Percentiles rank a stretch among this genome's conserved stretches.
phyloP scores from a whole-genome alignment of 2,888 invertebrate species.

The Nomada lathburiana region DNA sequence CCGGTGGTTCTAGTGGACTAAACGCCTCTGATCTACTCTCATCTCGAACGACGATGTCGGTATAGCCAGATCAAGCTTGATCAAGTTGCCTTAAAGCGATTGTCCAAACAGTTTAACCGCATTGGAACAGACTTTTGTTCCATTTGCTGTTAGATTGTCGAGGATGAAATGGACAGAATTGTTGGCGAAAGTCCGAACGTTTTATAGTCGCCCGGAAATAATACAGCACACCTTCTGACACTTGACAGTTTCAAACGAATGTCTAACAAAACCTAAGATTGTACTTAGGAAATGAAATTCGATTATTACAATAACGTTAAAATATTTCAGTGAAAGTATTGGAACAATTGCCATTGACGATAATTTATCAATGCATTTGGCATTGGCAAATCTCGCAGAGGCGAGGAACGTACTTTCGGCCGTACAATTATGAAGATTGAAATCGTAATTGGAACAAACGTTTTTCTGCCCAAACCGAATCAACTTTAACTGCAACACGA shows the following conservation, averaged over 20 bases:
- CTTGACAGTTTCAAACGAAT: no score
- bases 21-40: constrained; percentile 61
- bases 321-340: no score
- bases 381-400: no score
- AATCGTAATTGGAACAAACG: not conserved
- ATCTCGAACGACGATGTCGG: constrained; percentile 56
- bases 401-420: not conserved
- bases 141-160: not conserved
- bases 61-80: constrained; percentile 66
- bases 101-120: constrained; percentile 7
- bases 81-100: constrained; percentile 71
- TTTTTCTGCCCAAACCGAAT: constrained; percentile 14
- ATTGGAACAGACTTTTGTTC: constrained; percentile 10
- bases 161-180: not conserved
- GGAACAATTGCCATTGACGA: no score
- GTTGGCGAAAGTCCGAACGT: no score
- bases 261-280: no score
- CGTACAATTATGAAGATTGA: not conserved
- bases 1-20: constrained; percentile 70
- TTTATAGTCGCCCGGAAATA: no score
- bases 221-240: no score
- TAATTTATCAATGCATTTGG: no score
- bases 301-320: no score
- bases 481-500: not conserved
- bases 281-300: no score